Percentiles rank a stretch among this genome's conserved stretches.
Evolutionary conservation across 2,113 vertebrate species (phyloP).

Genomic region (Colistium nudipinnis): DNA sequence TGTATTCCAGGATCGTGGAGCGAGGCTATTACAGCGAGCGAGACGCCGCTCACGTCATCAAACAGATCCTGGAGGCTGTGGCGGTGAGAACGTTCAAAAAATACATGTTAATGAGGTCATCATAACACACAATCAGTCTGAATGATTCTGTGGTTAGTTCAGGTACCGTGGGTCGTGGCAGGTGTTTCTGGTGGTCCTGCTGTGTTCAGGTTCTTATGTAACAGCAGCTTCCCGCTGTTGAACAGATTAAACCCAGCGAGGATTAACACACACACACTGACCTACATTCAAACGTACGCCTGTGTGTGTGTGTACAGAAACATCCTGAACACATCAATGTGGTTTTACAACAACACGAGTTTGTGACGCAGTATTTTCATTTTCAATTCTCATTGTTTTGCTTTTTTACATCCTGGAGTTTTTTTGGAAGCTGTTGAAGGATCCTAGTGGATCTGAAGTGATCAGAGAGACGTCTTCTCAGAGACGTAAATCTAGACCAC

Average conservation of each 20-base stretch:
- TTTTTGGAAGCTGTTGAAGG: too few relatives aligned
- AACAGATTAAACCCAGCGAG: constrained; percentile 68
- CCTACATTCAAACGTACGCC: constrained; percentile 12
- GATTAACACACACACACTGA: constrained; percentile 60
- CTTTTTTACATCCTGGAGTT: too few relatives aligned
- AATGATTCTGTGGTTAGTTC: neutral
- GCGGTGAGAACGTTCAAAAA: constrained; percentile 73
- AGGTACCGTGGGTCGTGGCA: neutral
- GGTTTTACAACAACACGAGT: neutral
- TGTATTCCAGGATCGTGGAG: constrained; percentile 86
- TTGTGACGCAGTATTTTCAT: too few relatives aligned
- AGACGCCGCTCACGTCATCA: constrained; percentile 88
- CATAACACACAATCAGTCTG: too few relatives aligned
- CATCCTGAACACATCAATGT: constrained; percentile 35
- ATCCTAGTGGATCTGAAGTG: too few relatives aligned
- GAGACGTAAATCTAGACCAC: too few relatives aligned
- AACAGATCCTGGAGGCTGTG: constrained; percentile 90
- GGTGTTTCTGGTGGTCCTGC: constrained; percentile 17
- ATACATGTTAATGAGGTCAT: too few relatives aligned
- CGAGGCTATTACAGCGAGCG: constrained; percentile 90
- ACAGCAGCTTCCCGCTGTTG: constrained; percentile 68
- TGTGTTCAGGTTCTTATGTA: constrained; percentile 54
- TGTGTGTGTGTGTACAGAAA: constrained; percentile 28
- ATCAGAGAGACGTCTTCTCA: too few relatives aligned
- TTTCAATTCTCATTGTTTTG: too few relatives aligned